Evolutionary conservation across 2,113 vertebrate species (phyloP), one percentile per base, ranked within the genome.

Genomic region (Aphyosemion australe): DNA sequence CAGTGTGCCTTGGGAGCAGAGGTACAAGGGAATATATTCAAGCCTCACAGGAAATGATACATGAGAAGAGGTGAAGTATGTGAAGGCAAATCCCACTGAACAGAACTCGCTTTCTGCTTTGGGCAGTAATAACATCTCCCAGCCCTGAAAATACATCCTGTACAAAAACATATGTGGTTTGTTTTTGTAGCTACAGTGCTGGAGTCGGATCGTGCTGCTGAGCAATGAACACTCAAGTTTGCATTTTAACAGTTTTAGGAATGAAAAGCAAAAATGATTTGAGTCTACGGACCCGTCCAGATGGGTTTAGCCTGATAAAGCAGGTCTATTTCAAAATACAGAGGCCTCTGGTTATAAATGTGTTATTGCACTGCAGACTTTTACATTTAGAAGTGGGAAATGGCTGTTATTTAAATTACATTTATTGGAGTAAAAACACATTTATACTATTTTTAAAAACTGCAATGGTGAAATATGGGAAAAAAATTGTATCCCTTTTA

Each of bases 11-110:
- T 39, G 69, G 77, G 67, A 77, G 55, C 19, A 41, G 53, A 77
- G 42, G 58, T 45, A 66, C 52, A 63, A 41, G 60, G 65, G 48
- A 72, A 71, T 65, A 37, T 8, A 45, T 61, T 53, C 58, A 67
- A 43, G 69, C 55, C 66, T 62, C 46, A 32, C 59, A 84, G 82
- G 82, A 86, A 78, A 63, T 72, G 72, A 63, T 61, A 78, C 60
- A 72, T 42, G 74, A 87, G 61, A 65, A 12, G 61, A 69, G 46
- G 59, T 61, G 63, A 73, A 46, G 59, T 62, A 76, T 48, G 51
- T 12, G 58, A 20, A 37, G 65, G 61, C 69, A 76, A 83, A 66
- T 76, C 19, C 46, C 46, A 52, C 63, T 43, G 65, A 76, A 65
- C 43, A 55, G 39, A 82, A 78, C 72, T 65, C 13, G 13, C 60